These are phyloP conservation scores for Oeneis ivallda DNA, from an alignment of 2,888 invertebrate genomes.

Conservation along the genomic window DNA sequence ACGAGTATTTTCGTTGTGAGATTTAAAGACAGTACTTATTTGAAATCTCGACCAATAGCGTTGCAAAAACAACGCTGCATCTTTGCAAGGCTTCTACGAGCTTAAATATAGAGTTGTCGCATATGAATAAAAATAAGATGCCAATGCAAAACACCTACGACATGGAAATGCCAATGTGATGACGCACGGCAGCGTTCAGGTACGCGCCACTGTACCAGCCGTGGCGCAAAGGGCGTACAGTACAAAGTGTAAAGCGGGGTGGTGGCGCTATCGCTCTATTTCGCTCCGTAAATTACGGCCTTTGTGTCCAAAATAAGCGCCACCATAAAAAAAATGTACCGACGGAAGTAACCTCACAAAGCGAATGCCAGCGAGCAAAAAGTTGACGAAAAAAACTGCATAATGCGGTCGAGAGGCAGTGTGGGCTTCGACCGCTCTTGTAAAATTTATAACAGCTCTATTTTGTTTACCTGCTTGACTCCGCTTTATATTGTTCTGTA, in stretches of 20 bases:
- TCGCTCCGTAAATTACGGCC: slow-evolving; percentile 51
- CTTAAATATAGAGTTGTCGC: slow-evolving; percentile 6
- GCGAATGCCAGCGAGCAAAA: slow-evolving; percentile 76
- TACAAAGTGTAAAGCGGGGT: slow-evolving; percentile 38
- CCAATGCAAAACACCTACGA: slow-evolving; percentile 36
- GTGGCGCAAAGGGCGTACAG: slow-evolving; percentile 32
- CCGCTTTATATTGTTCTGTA: slow-evolving; percentile 72
- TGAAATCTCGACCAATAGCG: background rate
- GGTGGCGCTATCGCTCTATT: slow-evolving; percentile 63
- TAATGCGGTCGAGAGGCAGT: slow-evolving; percentile 69
- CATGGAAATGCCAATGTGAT: slow-evolving; percentile 46
- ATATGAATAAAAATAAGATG: slow-evolving; percentile 35
- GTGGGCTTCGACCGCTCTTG: slow-evolving; percentile 70
- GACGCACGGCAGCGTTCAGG: slow-evolving; percentile 49
- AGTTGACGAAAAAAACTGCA: slow-evolving; percentile 70
- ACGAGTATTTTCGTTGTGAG: too few species aligned
- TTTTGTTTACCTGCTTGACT: slow-evolving; percentile 79
- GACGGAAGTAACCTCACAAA: slow-evolving; percentile 79
- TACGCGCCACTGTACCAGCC: slow-evolving; percentile 35
- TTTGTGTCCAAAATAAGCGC: slow-evolving; percentile 75
- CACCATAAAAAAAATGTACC: slow-evolving; percentile 68
- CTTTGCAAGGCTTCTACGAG: background rate
- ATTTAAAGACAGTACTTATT: too few species aligned
- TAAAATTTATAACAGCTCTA: slow-evolving; percentile 81
- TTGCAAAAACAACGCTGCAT: slow-evolving; percentile 3